Conservation (phyloP, 2,888 invertebrate genomes). For the Sipha maydis region DNA sequence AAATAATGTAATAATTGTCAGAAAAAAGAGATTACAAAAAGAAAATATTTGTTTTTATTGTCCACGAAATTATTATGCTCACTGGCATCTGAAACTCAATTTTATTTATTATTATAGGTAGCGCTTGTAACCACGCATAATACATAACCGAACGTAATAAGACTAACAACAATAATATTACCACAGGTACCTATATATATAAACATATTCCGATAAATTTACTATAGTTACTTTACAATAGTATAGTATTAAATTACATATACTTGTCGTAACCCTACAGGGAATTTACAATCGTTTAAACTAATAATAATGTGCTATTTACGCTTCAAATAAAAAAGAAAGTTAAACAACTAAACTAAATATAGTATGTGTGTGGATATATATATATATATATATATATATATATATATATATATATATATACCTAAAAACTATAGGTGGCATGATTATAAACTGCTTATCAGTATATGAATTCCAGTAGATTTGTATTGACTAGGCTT, state of each 20-base stretch:
- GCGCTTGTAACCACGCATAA: neutral
- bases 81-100: neutral
- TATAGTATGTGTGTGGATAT: no score
- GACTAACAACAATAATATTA: slow-evolving; percentile 18
- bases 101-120: slow-evolving; percentile 29
- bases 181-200: neutral
- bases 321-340: neutral
- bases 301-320: slow-evolving; percentile 1
- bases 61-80: neutral
- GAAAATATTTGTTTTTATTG: neutral
- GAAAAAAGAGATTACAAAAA: neutral
- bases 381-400: no score
- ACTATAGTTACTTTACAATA: no score
- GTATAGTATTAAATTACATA: slow-evolving; percentile 33
- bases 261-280: slow-evolving; percentile 11
- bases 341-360: neutral
- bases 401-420: no score
- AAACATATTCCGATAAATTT: slow-evolving; percentile 18
- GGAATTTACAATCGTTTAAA: slow-evolving; percentile 35
- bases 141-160: neutral
- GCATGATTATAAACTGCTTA: neutral
- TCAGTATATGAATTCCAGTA: no score
- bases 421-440: no score
- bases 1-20: no score
- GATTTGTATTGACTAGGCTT: no score